Base-by-base conservation (phyloP, 2,888 invertebrate species). In the Elgonia sp. region DNA sequence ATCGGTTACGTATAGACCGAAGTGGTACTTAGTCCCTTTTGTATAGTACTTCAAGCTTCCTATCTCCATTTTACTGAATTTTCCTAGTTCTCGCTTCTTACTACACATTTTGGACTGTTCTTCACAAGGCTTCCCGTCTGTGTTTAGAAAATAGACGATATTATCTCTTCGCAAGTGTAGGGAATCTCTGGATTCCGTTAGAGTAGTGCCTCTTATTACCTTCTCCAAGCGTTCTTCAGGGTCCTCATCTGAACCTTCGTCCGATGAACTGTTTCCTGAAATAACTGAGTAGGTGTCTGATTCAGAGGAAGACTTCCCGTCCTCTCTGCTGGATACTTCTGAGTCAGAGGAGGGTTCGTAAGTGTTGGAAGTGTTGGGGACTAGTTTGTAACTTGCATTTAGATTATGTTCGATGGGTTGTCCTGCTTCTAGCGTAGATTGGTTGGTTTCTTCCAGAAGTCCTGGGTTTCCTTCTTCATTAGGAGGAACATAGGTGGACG, bases 101-200 rank as follows among this genome's bases (percentile, higher is more conserved):
- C 39, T 16, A 37, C 53, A 50, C 18, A n/a, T n/a, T 16, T 6
- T 60, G 8, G 75, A 60, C 42, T 75, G 75, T 10, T n/a, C 7
- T 37, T 75, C 75, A 9, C 29, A 21, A 29, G 75, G 63, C 53
- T 65, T 76, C 0, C 76, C 76, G 1, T 63, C 8, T 6, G 18
- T 37, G 39, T 65, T 39, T 39, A 76, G 16, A 12, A 76, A 63
- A 21, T 50, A 63, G 0, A 76, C 53, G 1, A 76, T 12, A 37
- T 76, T 76, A 21, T 76, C 76, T 53, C 65, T 76, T 29, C 63
- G n/a, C 37, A 63, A 8, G 21, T 50, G 42, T 10, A 76, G n/a
- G 10, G 76, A n/a, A 14, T 76, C 76, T 63, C 65, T 46, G 0
- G 76, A 50, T 76, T 76, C 76, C 0, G 20, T 29, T 29, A 70